Percentiles rank a stretch among this genome's conserved stretches.
Evolutionary conservation across 2,113 vertebrate genomes (phyloP).

Genomic region (Pteronura brasiliensis): DNA sequence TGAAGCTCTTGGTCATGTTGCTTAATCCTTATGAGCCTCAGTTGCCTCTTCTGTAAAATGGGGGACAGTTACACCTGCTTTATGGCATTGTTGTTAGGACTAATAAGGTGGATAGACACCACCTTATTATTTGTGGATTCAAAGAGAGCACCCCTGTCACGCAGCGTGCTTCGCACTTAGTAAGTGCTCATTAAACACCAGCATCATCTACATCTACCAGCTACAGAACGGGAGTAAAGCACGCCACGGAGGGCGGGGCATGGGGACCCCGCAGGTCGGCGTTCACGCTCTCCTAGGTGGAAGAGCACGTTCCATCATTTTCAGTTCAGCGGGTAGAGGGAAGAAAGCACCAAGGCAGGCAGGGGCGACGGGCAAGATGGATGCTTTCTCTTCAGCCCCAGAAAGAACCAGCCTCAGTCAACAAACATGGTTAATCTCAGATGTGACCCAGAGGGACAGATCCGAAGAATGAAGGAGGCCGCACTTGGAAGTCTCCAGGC

Average conservation of each 20-base stretch:
- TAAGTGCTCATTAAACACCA: too few relatives aligned
- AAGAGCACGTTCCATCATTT: too few relatives aligned
- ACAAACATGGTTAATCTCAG: neutral
- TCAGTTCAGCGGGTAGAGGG: neutral
- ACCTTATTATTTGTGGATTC: too few relatives aligned
- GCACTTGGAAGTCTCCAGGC: neutral
- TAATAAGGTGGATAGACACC: fast-evolving
- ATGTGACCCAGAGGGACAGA: neutral
- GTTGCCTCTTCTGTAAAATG: neutral
- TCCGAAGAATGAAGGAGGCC: neutral
- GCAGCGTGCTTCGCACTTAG: too few relatives aligned
- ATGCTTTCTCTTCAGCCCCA: neutral
- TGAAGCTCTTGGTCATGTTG: neutral
- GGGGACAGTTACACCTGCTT: neutral
- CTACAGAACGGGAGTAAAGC: neutral
- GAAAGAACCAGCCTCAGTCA: neutral
- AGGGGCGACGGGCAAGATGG: neutral
- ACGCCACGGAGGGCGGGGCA: neutral
- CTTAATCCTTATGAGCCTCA: neutral
- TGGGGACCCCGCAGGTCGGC: neutral
- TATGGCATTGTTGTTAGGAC: neutral
- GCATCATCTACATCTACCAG: too few relatives aligned
- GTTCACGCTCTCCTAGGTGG: fast-evolving
- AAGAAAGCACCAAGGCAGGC: neutral
- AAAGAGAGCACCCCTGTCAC: too few relatives aligned